phyloP scores from a whole-genome alignment of 2,888 invertebrate species.

The Apodemia zela region DNA sequence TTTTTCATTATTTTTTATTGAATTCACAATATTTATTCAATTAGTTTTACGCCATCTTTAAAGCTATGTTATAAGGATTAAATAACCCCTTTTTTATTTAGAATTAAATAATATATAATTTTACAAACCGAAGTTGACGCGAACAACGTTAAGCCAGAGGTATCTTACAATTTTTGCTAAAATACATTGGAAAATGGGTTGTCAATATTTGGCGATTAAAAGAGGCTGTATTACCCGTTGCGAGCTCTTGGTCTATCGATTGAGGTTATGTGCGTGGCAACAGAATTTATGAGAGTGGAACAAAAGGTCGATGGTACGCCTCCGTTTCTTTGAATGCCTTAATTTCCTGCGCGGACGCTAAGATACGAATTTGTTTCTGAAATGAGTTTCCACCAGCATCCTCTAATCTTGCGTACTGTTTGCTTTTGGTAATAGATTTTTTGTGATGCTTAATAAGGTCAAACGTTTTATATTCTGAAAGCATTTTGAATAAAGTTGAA shows the following conservation, averaged over 20 bases:
- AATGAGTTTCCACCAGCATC: slow-evolving; percentile 14
- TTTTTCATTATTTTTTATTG: no score
- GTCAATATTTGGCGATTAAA: no score
- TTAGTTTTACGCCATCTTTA: no score
- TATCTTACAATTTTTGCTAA: no score
- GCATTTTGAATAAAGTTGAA: background rate
- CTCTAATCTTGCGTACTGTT: slow-evolving; percentile 16
- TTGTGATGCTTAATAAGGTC: slow-evolving; percentile 9
- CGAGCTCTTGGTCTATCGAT: slow-evolving; percentile 19
- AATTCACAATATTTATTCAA: no score
- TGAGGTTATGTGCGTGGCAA: slow-evolving; percentile 39
- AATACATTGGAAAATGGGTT: no score
- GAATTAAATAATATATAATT: no score
- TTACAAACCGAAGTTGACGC: no score
- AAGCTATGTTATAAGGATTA: no score
- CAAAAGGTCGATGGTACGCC: slow-evolving; percentile 43
- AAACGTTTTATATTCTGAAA: slow-evolving; percentile 1
- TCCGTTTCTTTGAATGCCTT: slow-evolving; percentile 50
- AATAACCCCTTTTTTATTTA: no score
- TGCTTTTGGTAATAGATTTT: slow-evolving; percentile 16
- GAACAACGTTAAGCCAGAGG: no score
- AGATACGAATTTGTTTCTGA: slow-evolving; percentile 27
- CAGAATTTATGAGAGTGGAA: slow-evolving; percentile 55
- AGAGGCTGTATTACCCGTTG: no score
- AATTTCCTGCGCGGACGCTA: slow-evolving; percentile 53